Evolutionary conservation across 2,797 vertebrate genomes (phyloP).

Genomic region (Luscinia luscinia): DNA sequence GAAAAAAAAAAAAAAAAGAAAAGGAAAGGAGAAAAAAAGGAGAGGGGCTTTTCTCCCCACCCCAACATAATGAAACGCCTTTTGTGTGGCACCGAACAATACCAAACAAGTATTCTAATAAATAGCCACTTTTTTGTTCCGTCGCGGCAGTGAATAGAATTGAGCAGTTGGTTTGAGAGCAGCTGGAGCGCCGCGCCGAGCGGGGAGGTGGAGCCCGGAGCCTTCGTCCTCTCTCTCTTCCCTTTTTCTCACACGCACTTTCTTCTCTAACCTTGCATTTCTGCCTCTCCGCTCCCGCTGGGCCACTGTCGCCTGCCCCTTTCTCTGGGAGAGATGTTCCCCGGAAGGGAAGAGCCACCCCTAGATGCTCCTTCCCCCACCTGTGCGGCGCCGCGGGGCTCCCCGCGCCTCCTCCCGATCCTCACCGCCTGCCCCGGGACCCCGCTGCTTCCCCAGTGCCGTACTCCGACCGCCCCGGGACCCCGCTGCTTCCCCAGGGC

Average conservation of each 20-base stretch:
- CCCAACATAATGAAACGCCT: constrained; percentile 93
- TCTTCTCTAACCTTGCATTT: background rate
- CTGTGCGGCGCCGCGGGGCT: background rate
- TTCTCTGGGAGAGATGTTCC: background rate
- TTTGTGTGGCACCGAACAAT: constrained; percentile 98
- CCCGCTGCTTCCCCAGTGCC: no score
- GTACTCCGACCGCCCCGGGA: background rate
- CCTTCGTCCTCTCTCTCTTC: constrained; percentile 71
- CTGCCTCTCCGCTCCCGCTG: background rate
- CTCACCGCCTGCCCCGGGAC: background rate
- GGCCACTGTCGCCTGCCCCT: background rate
- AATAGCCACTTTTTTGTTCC: constrained; percentile 96
- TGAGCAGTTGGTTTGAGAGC: constrained; percentile 93
- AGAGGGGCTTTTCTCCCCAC: constrained; percentile 77
- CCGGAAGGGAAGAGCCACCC: background rate
- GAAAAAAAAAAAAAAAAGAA: background rate
- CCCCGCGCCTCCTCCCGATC: background rate
- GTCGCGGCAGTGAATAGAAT: constrained; percentile 91
- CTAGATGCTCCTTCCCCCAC: background rate
- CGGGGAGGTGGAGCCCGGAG: constrained; percentile 86
- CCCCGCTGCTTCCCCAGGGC: no score
- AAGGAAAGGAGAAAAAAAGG: background rate
- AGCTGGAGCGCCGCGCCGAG: constrained; percentile 89
- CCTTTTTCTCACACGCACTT: background rate
- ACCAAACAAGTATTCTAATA: constrained; percentile 98